A percentile compares a stretch with the other conserved stretches of the same genome.
These are phyloP conservation scores for Rhagologus leucostigma DNA, from an alignment of 2,113 vertebrate genomes.

Conservation along the genomic window DNA sequence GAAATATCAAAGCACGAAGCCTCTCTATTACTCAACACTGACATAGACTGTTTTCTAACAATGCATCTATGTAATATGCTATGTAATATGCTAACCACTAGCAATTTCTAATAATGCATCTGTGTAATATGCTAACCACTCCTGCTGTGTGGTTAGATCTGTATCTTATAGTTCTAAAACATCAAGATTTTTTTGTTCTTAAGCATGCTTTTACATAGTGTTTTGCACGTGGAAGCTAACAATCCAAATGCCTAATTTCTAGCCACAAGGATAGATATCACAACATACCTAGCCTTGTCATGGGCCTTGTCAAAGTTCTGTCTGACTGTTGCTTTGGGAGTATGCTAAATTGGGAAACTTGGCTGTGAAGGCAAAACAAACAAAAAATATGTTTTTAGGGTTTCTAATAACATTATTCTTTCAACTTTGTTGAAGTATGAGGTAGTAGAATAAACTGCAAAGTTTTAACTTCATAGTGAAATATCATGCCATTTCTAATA, in stretches of 20 bases:
- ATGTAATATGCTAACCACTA: background rate
- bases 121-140: background rate
- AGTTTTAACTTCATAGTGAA: background rate
- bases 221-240: background rate
- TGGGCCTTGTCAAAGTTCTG: background rate
- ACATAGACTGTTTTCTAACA: background rate
- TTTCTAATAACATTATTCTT: background rate
- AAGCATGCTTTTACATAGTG: background rate
- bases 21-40: background rate
- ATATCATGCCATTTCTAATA: background rate
- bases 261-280: background rate
- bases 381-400: background rate
- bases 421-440: background rate
- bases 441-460: background rate
- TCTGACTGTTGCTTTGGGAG: background rate
- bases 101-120: background rate
- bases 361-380: background rate
- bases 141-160: background rate
- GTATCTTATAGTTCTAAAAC: background rate
- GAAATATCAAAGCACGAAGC: background rate
- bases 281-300: background rate
- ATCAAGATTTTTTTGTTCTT: background rate
- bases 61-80: background rate
- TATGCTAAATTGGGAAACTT: background rate
- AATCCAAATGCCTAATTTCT: background rate